Conservation (phyloP, 2,797 vertebrate genomes). For the Coluber constrictor region DNA sequence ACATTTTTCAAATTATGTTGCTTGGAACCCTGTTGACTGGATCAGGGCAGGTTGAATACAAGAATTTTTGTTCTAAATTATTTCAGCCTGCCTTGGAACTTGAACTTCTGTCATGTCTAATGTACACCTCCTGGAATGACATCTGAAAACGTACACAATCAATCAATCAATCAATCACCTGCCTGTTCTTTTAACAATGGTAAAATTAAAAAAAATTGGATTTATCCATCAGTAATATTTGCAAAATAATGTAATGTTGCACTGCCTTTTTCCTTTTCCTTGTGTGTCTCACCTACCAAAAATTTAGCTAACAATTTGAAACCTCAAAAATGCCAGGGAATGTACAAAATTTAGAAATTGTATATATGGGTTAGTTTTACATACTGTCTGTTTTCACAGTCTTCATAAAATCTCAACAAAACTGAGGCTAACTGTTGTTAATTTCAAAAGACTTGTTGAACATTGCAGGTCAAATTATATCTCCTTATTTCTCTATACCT, state of each 20-base stretch:
- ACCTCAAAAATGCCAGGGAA: too few relatives aligned
- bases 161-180: not conserved
- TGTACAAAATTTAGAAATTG: not conserved
- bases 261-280: not conserved
- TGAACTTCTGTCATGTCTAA: not conserved
- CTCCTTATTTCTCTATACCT: not conserved
- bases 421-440: not conserved
- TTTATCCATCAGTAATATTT: not conserved
- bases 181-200: not conserved
- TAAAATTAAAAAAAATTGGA: not conserved
- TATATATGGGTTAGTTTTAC: not conserved
- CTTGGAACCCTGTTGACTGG: not conserved
- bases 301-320: not conserved
- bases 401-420: not conserved
- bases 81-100: not conserved
- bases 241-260: not conserved
- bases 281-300: too few relatives aligned
- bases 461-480: not conserved
- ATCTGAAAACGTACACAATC: not conserved
- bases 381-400: not conserved
- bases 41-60: not conserved
- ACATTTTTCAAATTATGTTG: not conserved
- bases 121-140: not conserved
- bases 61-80: not conserved
- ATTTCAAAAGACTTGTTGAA: not conserved